Conservation (phyloP, 2,113 vertebrate genomes). For the Taxidea taxus region DNA sequence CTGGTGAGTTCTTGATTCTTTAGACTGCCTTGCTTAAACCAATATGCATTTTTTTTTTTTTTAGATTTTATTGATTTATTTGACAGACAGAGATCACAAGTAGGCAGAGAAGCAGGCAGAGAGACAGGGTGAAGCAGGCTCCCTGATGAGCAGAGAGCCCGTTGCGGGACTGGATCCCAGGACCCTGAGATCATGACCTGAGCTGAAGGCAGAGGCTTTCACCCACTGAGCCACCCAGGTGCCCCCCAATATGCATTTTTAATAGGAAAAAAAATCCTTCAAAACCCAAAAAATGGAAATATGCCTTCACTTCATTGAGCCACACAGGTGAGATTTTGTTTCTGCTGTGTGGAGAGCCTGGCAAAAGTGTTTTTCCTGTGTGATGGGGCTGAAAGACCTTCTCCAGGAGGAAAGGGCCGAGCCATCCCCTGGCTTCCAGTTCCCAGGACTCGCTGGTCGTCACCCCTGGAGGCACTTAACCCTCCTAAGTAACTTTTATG, state of each 20-base stretch:
- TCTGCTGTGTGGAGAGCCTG: neutral
- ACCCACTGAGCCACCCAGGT: too few relatives aligned
- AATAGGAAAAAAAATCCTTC: neutral
- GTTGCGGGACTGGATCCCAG: too few relatives aligned
- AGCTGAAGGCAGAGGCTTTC: too few relatives aligned
- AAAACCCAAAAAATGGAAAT: neutral
- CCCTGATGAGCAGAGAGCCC: too few relatives aligned
- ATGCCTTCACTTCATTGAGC: neutral
- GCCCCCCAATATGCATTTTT: neutral
- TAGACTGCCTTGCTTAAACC: neutral
- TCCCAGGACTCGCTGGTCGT: neutral
- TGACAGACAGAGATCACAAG: too few relatives aligned
- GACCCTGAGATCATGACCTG: too few relatives aligned
- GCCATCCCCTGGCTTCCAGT: neutral
- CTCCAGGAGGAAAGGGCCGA: neutral
- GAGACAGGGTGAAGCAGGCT: too few relatives aligned
- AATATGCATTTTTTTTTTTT: too few relatives aligned
- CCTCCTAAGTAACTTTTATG: constrained; percentile 41
- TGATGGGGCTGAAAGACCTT: neutral
- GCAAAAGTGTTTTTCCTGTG: neutral
- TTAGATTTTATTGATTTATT: too few relatives aligned
- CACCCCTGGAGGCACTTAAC: neutral
- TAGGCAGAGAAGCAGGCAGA: too few relatives aligned
- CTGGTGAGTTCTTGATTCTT: neutral
- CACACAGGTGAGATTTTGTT: neutral